Conservation (phyloP, 2,888 invertebrate genomes). For the Eristalis arbustorum region DNA sequence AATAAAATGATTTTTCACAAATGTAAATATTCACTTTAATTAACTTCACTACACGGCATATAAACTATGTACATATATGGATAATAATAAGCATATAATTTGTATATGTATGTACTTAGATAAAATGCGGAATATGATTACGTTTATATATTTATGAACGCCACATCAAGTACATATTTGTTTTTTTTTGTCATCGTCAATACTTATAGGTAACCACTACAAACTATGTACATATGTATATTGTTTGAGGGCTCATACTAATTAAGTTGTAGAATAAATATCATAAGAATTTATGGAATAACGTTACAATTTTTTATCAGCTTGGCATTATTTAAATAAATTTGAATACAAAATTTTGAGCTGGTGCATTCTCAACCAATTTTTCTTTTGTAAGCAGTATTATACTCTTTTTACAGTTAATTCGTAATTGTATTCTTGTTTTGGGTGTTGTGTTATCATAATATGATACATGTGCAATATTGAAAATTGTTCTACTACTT, state of each 20-base stretch:
- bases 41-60: not conserved
- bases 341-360: not conserved
- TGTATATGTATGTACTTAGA: no score
- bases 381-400: not conserved
- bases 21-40: not conserved
- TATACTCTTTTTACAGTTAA: not conserved
- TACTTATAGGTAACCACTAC: constrained; percentile 16
- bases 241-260: not conserved
- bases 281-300: not conserved
- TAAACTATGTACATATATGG: not conserved
- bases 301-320: not conserved
- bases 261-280: not conserved
- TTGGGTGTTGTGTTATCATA: not conserved
- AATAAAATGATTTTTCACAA: no score
- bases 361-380: not conserved
- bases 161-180: constrained; percentile 49
- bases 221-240: no score
- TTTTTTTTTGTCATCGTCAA: constrained; percentile 22
- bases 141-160: constrained; percentile 29
- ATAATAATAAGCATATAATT: not conserved
- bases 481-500: not conserved
- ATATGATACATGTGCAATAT: not conserved
- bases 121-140: not conserved
- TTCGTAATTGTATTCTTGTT: not conserved
- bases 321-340: no score